phyloP scores from a whole-genome alignment of 1,140 invertebrate genomes.

The Pseudomyrmex concolor region DNA sequence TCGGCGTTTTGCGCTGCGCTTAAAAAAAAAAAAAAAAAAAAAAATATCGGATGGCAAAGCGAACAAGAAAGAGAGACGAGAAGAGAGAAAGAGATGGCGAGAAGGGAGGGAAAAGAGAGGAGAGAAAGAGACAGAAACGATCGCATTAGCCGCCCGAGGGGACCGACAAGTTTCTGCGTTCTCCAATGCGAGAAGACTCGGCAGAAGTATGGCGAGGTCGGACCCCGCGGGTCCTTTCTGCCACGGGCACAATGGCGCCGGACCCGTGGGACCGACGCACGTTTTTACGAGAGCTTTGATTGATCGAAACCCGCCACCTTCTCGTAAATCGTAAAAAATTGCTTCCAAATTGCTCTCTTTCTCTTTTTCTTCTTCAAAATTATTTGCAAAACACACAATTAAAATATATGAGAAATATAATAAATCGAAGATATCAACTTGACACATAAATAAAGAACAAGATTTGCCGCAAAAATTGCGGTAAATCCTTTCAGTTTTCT shows the following conservation, averaged over 20 bases:
- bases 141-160: conserved; percentile 51
- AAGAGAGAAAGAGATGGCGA: not conserved
- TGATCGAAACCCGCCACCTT: not conserved
- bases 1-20: conserved; percentile 44
- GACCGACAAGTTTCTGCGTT: conserved; percentile 44
- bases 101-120: not conserved
- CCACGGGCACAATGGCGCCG: conserved; percentile 44
- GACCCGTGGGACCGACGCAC: conserved; percentile 13
- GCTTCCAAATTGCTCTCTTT: not conserved
- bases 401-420: not conserved
- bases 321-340: not conserved
- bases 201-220: conserved; percentile 55
- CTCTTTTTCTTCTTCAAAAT: not conserved
- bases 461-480: not conserved
- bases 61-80: not conserved
- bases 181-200: conserved; percentile 49
- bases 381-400: too few species aligned
- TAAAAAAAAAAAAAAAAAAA: not conserved
- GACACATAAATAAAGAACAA: too few species aligned
- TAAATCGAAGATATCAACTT: not conserved
- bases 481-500: conserved; percentile 1
- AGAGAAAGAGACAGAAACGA: conserved; percentile 27
- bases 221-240: conserved; percentile 41
- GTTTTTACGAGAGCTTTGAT: not conserved
- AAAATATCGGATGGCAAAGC: conserved; percentile 44